Percentiles rank a stretch among this genome's conserved stretches.
phyloP scores from a whole-genome alignment of 2,113 vertebrate species.

The Protobothrops mucrosquamatus region DNA sequence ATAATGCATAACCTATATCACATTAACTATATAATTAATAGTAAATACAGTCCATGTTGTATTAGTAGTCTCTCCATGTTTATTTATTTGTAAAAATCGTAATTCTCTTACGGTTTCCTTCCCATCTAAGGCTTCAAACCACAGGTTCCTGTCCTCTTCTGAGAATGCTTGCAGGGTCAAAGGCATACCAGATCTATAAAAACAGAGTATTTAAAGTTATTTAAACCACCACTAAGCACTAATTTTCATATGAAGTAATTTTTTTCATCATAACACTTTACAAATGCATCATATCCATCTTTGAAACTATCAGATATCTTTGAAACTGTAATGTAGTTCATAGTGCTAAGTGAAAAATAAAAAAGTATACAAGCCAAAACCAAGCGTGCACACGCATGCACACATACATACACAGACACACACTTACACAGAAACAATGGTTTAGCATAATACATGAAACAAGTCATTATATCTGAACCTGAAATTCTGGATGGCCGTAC shows the following conservation, averaged over 20 bases:
- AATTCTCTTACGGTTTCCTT: constrained; percentile 86
- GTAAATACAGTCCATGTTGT: not conserved
- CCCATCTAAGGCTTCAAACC: constrained; percentile 95
- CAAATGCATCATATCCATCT: not conserved
- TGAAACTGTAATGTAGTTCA: not conserved
- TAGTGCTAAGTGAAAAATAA: not conserved
- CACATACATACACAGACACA: not conserved
- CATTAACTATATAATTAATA: constrained; percentile 4
- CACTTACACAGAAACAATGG: not conserved
- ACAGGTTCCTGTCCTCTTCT: constrained; percentile 88
- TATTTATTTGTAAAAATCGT: not conserved
- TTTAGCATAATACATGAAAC: not conserved
- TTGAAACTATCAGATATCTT: not conserved
- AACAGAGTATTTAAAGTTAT: constrained; percentile 26
- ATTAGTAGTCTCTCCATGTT: not conserved
- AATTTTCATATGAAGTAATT: not conserved
- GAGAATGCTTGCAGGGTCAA: constrained; percentile 91
- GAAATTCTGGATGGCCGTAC: not conserved
- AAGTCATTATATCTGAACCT: not conserved
- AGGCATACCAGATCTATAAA: constrained; percentile 80
- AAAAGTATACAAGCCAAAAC: not conserved
- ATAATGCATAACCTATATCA: not conserved
- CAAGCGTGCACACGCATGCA: not conserved
- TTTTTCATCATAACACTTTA: not conserved
- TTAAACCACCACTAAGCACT: not conserved